Evolutionary conservation across 2,888 invertebrate genomes (phyloP), one percentile per base, ranked within the genome.

Genomic region (Amblyjoppa fuscipennis): DNA sequence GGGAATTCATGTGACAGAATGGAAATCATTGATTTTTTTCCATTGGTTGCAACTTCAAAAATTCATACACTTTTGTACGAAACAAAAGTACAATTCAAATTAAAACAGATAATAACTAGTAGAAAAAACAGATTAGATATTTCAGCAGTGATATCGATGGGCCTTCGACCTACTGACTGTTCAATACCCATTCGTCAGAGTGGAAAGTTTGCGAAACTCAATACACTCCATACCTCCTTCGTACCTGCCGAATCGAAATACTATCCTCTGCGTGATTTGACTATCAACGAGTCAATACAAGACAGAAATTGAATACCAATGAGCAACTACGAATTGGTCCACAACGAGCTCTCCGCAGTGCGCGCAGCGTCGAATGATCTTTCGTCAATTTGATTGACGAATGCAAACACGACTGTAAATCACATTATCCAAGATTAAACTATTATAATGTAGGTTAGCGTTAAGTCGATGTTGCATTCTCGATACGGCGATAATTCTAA

Each of bases 351-450:
- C 87, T 16, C 16, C 45, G 20, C 87, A 75, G 84, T 87, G 90
- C 88, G 87, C 89, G 87, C 89, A 90, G 89, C 89, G 87, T 86
- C 89, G 89, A 74, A 92, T 90, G 87, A 89, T 89, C 90, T 89
- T 90, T 89, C 89, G 89, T 90, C 87, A 87, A 91, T 90, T 91
- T 91, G 90, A 91, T 92, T 91, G 68, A 88, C 83, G 83, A 84
- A 28, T 38, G n/a, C 6, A 11, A 79, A 13, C 16, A 11, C 16
- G 51, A 45, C 56, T 69, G 56, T n/a, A 3, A 49, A 49, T 49
- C 16, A 16, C 5, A 49, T 49, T 49, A 49, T 49, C 45, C 45
- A 16, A 49, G 45, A 49, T 49, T 41, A 11, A 41, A 49, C 5
- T 49, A 49, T 49, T 49, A 49, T 49, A 49, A 49, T 49, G 4